Base-by-base conservation (phyloP, 2,113 vertebrate species). In the Ceyx cyanopectus region DNA sequence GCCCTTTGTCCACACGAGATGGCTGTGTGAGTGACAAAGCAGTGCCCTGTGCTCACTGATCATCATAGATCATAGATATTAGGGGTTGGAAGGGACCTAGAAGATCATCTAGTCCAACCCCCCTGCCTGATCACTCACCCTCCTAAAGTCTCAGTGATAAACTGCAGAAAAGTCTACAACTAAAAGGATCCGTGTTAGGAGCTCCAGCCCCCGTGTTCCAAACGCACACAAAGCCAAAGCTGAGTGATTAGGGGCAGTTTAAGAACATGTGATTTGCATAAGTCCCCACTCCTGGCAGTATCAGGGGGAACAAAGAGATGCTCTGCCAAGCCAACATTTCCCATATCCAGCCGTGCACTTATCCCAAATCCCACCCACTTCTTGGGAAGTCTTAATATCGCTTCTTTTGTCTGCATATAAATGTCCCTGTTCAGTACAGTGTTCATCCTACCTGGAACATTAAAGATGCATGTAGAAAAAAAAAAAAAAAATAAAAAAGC, bases 391-490 rank as follows among this genome's bases (percentile, higher is more conserved):
- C 93, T 86, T 40, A 90, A 87, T 17, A 32, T 63, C 63, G 74
- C 89, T 85, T 20, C 94, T 91, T 95, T 96, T 96, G 96, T 96
- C 89, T 95, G 91, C 50, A 19, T 43, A 51, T 85, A 87, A 94
- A 87, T 85, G 84, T 96, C 84, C 87, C 87, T 15, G 51, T 22
- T 87, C 91, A 45, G 81, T 20, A 26, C 95, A 29, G 40, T 54
- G 76, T 95, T 96, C 96, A 91, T 94, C 96, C 92, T 96, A 96
- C 95, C 95, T 96, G 94, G 89, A 88, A 85, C 79, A 72, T 90
- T 95, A 95, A 57, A 75, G 93, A 92, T 80, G 87, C 84, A 62
- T 53, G 46, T 12, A 76, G 81, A 67, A 50, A 77, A 56, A 87
- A 22, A 57, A 65, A 77, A 51, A 15, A 51, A 14, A 7, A n/a